Conservation (phyloP, 2,888 invertebrate genomes). For the Meteorus cinctellus region DNA sequence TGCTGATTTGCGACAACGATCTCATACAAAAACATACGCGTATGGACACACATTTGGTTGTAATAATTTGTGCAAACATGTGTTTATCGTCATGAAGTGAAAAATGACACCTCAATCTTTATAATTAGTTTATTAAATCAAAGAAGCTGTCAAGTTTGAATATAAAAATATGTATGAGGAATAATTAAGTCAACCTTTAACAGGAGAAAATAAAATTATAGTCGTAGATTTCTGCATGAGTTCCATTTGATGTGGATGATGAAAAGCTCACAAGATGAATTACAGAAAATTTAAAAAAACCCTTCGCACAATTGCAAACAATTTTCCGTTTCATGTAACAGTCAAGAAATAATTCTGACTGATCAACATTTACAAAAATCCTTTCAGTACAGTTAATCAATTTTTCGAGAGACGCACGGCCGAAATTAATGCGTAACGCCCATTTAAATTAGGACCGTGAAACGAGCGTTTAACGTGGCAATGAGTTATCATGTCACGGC, state of each 20-base stretch:
- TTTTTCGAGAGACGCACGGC: constrained; percentile 1
- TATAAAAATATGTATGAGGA: neutral
- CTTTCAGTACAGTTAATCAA: neutral
- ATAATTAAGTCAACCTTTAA: no score
- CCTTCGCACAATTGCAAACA: no score
- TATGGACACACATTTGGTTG: neutral
- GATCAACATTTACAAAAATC: no score
- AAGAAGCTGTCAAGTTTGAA: neutral
- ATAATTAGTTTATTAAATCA: neutral
- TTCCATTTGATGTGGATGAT: no score
- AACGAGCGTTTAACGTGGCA: constrained; percentile 60
- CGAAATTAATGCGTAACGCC: constrained; percentile 51
- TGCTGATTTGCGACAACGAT: constrained; percentile 5
- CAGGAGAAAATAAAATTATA: no score
- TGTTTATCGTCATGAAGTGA: constrained; percentile 14
- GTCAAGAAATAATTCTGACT: no score
- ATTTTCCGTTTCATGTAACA: no score
- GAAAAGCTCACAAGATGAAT: no score
- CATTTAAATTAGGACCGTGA: constrained; percentile 59
- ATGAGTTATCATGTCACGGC: constrained; percentile 56
- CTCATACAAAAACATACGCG: neutral
- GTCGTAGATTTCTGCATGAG: no score
- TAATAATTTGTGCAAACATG: constrained; percentile 18
- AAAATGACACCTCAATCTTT: neutral
- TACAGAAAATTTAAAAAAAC: no score